Percentiles rank a stretch among this genome's conserved stretches.
Evolutionary conservation across 35 echinoderm and acorn worm genomes (phyloP).

Genomic region (Lytechinus variegatus): DNA sequence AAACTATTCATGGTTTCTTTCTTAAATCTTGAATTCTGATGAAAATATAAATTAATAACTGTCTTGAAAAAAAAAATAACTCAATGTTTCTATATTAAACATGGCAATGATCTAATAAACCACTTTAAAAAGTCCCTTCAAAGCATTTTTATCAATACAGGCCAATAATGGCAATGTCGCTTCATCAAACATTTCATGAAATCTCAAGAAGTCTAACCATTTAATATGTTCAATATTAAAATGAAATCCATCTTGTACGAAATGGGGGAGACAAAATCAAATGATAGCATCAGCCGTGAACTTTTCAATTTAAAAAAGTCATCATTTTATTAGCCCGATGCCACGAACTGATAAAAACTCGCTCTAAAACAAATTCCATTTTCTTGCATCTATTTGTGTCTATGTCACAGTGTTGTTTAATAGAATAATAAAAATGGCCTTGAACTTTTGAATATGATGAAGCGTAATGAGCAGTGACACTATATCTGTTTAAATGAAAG

Average conservation of each 20-base stretch:
- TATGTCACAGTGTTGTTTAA: background rate
- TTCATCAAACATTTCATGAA: background rate
- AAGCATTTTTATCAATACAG: background rate
- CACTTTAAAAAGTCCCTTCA: background rate
- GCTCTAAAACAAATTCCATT: background rate
- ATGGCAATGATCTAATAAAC: too few relatives aligned
- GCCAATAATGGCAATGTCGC: background rate
- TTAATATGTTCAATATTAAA: background rate
- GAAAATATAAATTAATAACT: too few relatives aligned
- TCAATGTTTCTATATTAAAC: too few relatives aligned
- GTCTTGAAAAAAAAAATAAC: too few relatives aligned
- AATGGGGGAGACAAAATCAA: background rate
- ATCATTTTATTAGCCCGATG: conserved; percentile 16
- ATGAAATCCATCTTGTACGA: background rate
- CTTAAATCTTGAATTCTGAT: too few relatives aligned
- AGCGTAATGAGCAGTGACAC: background rate
- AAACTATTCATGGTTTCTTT: too few relatives aligned
- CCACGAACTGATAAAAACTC: background rate
- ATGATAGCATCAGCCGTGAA: conserved; percentile 16
- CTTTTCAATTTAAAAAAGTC: background rate
- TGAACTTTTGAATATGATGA: conserved; percentile 13
- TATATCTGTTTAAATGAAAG: conserved; percentile 14
- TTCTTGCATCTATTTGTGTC: conserved; percentile 3
- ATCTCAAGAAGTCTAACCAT: background rate
- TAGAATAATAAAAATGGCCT: background rate